Evolutionary conservation across 1,140 invertebrate species (phyloP).

Genomic region (Glomeris maerens): DNA sequence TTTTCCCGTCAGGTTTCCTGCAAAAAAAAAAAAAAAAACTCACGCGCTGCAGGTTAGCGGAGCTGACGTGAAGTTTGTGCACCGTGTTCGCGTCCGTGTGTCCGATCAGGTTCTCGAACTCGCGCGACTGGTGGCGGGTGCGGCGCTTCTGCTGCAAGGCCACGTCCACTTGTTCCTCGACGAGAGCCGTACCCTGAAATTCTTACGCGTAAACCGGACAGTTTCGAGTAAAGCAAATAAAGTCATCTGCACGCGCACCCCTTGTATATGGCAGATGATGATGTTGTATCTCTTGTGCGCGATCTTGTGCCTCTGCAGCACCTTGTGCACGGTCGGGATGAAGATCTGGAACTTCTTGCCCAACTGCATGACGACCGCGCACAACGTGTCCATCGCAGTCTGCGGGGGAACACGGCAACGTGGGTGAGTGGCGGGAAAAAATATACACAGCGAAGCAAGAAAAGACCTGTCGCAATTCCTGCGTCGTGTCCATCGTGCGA

Average conservation of each 20-base stretch:
- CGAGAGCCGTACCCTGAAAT: constrained; percentile 24
- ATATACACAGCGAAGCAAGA: no score
- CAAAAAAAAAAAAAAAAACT: constrained; percentile 10
- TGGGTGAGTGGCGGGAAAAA: no score
- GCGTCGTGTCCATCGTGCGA: constrained; percentile 64
- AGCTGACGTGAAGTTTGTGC: constrained; percentile 57
- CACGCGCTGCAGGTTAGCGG: constrained; percentile 59
- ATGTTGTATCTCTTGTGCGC: constrained; percentile 62
- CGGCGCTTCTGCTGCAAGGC: constrained; percentile 23
- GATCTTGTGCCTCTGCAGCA: constrained; percentile 68
- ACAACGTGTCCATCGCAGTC: constrained; percentile 78
- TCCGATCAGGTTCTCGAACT: constrained; percentile 14
- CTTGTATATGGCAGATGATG: constrained; percentile 34
- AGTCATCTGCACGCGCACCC: constrained; percentile 24
- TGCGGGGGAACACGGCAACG: no score
- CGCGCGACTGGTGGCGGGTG: constrained; percentile 19
- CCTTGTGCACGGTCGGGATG: constrained; percentile 74
- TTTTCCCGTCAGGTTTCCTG: neutral
- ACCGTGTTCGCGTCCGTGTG: constrained; percentile 26
- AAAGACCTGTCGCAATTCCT: constrained; percentile 48
- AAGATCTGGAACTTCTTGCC: constrained; percentile 84
- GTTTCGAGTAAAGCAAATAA: neutral
- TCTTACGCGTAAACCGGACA: neutral
- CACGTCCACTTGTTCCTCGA: constrained; percentile 32
- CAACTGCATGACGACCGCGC: constrained; percentile 70